A percentile compares a stretch with the other conserved stretches of the same genome.
Evolutionary conservation across 1,140 invertebrate species (phyloP).

Genomic region (Grapholita molesta): DNA sequence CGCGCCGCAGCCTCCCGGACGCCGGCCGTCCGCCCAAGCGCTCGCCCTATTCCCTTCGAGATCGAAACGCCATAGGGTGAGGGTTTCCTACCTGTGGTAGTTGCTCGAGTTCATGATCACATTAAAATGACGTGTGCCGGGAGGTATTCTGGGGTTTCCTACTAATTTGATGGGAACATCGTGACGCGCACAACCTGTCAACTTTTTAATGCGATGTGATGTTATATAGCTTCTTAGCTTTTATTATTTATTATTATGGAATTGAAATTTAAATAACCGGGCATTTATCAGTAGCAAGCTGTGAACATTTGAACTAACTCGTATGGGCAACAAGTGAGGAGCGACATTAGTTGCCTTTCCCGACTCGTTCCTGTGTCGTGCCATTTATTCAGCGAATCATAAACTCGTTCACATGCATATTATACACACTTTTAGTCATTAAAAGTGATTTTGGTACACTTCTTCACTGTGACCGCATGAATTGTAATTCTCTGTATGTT

Average conservation of each 20-base stretch:
- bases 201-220: neutral
- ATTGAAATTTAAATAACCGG: neutral
- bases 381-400: no score
- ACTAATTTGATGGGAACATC: neutral
- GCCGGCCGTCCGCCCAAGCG: slow-evolving; percentile 46
- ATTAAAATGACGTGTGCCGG: neutral
- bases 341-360: no score
- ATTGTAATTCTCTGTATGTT: no score
- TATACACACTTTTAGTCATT: no score
- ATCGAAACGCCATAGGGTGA: slow-evolving; percentile 21
- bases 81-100: neutral
- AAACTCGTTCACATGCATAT: no score
- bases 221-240: neutral
- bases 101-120: neutral
- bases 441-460: no score
- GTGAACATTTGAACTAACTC: neutral
- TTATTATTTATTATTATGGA: neutral
- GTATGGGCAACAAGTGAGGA: neutral
- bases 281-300: no score
- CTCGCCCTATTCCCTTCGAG: slow-evolving; percentile 34
- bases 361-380: no score
- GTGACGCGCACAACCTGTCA: neutral
- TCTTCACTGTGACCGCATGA: no score
- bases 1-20: slow-evolving; percentile 39
- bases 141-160: neutral